These are phyloP conservation scores for Anguilla pacifica DNA, from an alignment of 2,797 vertebrate genomes.

Conservation along the genomic window DNA sequence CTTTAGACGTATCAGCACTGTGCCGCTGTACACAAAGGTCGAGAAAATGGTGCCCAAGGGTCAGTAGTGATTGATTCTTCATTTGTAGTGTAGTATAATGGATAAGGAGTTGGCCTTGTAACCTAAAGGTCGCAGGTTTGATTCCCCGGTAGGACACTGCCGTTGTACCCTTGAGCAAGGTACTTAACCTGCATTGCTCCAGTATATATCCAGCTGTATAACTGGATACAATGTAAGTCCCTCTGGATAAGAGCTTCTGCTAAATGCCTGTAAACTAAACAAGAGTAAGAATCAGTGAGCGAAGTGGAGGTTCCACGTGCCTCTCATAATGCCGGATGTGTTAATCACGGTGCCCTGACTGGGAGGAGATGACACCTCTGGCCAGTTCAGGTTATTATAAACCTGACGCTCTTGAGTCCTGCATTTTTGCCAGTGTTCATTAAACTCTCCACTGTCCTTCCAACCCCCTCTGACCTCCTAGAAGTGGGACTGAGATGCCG, in stretches of 20 bases:
- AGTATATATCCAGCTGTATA: no score
- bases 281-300: slow-evolving; percentile 63
- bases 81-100: no score
- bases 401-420: no score
- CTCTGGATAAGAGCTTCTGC: no score
- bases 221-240: no score
- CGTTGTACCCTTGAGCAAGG: no score
- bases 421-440: slow-evolving; percentile 9
- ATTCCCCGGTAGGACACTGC: no score
- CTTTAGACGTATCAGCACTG: slow-evolving; percentile 60
- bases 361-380: slow-evolving; percentile 34
- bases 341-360: slow-evolving; percentile 63
- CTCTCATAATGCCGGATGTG: slow-evolving; percentile 64
- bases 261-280: no score
- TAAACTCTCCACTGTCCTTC: background rate
- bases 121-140: no score
- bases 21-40: slow-evolving; percentile 77
- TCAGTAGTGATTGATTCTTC: slow-evolving; percentile 4
- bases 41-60: slow-evolving; percentile 63
- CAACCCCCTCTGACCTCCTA: background rate
- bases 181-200: no score
- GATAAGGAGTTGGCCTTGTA: no score
- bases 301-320: slow-evolving; percentile 68
- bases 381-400: slow-evolving; percentile 26
- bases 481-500: background rate